These are phyloP conservation scores for Hemitrygon akajei DNA, from an alignment of 2,797 vertebrate genomes.

Conservation along the genomic window DNA sequence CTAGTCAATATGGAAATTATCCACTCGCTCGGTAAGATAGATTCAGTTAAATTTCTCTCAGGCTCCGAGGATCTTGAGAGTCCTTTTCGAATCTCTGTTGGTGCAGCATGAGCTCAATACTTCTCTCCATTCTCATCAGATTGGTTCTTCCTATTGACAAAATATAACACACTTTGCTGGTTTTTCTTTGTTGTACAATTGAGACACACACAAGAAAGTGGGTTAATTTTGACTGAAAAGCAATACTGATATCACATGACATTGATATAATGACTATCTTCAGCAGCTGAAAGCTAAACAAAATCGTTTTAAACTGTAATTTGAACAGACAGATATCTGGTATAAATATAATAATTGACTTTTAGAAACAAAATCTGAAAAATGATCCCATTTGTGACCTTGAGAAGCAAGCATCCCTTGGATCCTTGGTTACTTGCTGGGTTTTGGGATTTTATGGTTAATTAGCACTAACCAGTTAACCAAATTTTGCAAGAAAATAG, in stretches of 20 bases:
- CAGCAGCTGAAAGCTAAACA: background rate
- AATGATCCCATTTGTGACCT: background rate
- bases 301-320: constrained; percentile 5
- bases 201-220: background rate
- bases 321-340: background rate
- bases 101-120: background rate
- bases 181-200: background rate
- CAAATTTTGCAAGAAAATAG: background rate
- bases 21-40: background rate
- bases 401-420: background rate
- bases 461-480: background rate
- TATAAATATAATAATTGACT: background rate
- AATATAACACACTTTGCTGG: too few relatives aligned
- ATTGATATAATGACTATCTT: background rate
- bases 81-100: background rate
- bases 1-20: background rate
- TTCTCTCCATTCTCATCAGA: background rate
- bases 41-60: background rate
- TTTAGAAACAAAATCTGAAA: background rate
- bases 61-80: background rate
- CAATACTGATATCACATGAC: background rate
- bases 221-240: background rate
- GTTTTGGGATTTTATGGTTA: background rate
- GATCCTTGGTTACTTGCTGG: background rate
- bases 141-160: background rate